phyloP scores from a whole-genome alignment of 2,888 invertebrate genomes.

The Branchellion lobata region DNA sequence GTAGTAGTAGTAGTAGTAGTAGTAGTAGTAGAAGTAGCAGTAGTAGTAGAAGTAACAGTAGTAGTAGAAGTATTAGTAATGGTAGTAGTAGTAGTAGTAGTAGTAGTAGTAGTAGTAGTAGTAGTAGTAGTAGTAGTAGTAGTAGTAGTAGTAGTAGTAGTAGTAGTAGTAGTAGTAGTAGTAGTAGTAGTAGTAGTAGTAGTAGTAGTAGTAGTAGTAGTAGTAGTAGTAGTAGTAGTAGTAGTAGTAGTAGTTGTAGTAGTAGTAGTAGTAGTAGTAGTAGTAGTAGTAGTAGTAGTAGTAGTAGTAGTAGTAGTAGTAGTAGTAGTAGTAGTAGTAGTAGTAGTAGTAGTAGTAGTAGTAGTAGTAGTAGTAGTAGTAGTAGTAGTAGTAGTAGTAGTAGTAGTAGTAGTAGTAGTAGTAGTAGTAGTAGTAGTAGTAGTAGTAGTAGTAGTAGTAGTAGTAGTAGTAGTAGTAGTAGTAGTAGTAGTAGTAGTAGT shows the following conservation, averaged over 20 bases:
- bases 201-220: constrained; percentile 8
- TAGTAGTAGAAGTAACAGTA: no score
- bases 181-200: background rate
- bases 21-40: no score
- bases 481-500: background rate
- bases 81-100: no score
- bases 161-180: background rate
- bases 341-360: no score
- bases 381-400: background rate
- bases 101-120: constrained; percentile 10
- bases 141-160: background rate
- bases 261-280: constrained; percentile 1
- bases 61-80: no score
- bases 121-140: constrained; percentile 8
- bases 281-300: constrained; percentile 13
- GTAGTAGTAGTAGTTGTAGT: background rate
- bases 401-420: constrained; percentile 8
- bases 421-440: constrained; percentile 8
- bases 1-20: background rate
- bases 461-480: constrained; percentile 6
- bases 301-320: background rate
- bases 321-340: background rate
- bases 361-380: background rate
- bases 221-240: constrained; percentile 1
- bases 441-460: constrained; percentile 8